Evolutionary conservation across 2,113 vertebrate species (phyloP).

Genomic region (Epinephelus lanceolatus): DNA sequence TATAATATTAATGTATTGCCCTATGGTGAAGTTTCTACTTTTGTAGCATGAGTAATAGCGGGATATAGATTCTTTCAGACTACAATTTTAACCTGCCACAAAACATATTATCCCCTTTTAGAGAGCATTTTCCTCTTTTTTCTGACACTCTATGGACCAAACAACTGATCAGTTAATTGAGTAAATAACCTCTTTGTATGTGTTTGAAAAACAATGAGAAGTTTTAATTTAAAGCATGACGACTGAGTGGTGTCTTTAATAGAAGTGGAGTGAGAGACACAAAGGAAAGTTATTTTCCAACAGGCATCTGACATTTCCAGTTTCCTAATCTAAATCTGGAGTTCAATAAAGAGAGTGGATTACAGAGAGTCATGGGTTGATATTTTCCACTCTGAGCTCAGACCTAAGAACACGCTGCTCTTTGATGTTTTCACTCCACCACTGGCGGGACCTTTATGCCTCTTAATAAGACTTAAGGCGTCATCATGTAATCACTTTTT

Average conservation of each 20-base stretch:
- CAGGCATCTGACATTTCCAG: constrained; percentile 18
- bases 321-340: constrained; percentile 17
- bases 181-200: neutral
- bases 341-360: constrained; percentile 39
- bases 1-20: no score
- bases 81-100: no score
- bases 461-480: constrained; percentile 15
- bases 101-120: no score
- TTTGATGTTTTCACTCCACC: constrained; percentile 5
- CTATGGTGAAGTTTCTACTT: no score
- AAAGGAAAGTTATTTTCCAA: constrained; percentile 5
- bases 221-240: neutral
- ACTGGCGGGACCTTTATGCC: constrained; percentile 28
- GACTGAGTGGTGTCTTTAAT: no score
- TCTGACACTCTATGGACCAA: no score
- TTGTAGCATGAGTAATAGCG: no score
- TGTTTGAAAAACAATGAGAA: neutral
- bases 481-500: neutral
- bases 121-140: no score
- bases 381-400: constrained; percentile 25
- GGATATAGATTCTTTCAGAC: no score
- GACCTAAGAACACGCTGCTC: constrained; percentile 17
- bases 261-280: neutral
- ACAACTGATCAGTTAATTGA: neutral
- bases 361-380: constrained; percentile 39